Conservation (phyloP, 2,888 invertebrate species). For the Artemia sinica region DNA sequence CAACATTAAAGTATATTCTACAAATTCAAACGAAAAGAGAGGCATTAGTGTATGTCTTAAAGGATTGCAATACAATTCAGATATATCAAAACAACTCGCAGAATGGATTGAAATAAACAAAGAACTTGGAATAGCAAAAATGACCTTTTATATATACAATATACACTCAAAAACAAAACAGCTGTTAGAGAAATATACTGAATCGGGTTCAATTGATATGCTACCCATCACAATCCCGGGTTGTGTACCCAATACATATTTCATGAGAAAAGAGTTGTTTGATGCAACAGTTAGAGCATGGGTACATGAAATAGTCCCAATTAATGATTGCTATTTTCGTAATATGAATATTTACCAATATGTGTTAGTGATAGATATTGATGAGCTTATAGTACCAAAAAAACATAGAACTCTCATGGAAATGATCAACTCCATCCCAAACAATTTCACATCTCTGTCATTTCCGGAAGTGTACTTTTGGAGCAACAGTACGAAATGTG, state of each 20-base stretch:
- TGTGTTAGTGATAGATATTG: slow-evolving; percentile 1
- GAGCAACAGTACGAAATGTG: not conserved
- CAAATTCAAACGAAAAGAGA: not conserved
- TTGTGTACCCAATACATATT: not conserved
- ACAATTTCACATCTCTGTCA: not conserved
- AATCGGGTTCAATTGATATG: not conserved
- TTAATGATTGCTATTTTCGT: not conserved
- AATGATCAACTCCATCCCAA: not conserved
- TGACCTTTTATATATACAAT: not conserved
- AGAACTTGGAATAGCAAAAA: not conserved
- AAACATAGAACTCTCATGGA: not conserved
- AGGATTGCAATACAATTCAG: slow-evolving; percentile 5
- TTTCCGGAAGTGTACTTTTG: slow-evolving; percentile 1
- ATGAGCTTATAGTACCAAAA: not conserved
- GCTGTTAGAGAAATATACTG: not conserved
- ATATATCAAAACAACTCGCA: not conserved
- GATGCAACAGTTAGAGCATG: slow-evolving; percentile 9
- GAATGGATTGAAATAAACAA: slow-evolving; percentile 8
- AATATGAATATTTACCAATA: slow-evolving; percentile 10
- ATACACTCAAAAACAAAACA: not conserved
- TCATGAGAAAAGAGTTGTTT: not conserved
- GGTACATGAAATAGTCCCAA: slow-evolving; percentile 13
- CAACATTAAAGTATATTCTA: not conserved
- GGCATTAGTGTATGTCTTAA: not conserved
- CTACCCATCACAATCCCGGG: slow-evolving; percentile 4